phyloP scores from a whole-genome alignment of 2,888 invertebrate species.

The Cantharis flavilabris region DNA sequence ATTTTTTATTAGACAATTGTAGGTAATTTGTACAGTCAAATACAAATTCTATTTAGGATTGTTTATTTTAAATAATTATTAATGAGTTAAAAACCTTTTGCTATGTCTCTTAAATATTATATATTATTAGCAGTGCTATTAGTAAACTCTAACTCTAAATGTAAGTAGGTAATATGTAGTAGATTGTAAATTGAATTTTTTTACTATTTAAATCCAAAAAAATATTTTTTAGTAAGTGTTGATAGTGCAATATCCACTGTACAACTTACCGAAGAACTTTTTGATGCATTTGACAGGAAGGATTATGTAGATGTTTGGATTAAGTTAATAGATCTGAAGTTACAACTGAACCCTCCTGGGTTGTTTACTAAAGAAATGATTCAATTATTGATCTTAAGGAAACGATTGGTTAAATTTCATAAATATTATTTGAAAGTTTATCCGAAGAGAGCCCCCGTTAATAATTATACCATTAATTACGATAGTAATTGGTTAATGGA shows the following conservation, averaged over 20 bases:
- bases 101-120: background rate
- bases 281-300: background rate
- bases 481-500: background rate
- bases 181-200: no score
- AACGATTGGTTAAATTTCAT: background rate
- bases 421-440: background rate
- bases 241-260: background rate
- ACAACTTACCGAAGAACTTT: background rate
- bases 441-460: background rate
- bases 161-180: no score
- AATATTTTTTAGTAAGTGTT: background rate
- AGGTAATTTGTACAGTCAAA: background rate
- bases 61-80: background rate
- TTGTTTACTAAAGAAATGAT: background rate
- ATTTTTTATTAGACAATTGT: background rate
- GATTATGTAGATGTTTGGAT: constrained; percentile 6
- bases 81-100: background rate
- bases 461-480: background rate
- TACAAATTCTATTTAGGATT: background rate
- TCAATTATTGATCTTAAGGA: background rate
- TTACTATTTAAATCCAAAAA: no score
- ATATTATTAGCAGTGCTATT: background rate
- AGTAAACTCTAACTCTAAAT: background rate
- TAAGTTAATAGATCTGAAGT: constrained; percentile 12
- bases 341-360: background rate